Evolutionary conservation across 2,888 invertebrate species (phyloP).

Genomic region (Hecatera dysodea): DNA sequence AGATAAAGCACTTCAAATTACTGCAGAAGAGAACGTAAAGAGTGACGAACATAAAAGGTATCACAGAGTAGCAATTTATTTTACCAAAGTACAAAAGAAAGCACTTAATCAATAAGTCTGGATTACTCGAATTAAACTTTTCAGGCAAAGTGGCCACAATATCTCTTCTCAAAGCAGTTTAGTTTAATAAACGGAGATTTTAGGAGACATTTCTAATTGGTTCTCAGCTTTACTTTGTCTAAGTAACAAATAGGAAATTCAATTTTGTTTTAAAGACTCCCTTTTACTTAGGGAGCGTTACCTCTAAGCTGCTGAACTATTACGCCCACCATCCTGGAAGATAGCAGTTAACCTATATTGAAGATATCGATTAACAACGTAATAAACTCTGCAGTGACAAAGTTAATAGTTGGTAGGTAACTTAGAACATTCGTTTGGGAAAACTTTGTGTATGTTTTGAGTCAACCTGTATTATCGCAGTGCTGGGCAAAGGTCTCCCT

Average conservation of each 20-base stretch:
- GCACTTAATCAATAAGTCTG: conserved; percentile 54
- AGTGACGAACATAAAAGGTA: conserved; percentile 41
- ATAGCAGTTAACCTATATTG: background rate
- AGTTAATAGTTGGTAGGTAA: background rate
- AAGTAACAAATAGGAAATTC: conserved; percentile 17
- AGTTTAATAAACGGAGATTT: conserved; percentile 38
- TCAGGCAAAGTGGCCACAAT: conserved; percentile 32
- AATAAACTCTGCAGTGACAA: background rate
- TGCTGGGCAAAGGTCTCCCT: no score
- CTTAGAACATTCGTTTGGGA: background rate
- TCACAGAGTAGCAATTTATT: conserved; percentile 47
- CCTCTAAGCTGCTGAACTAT: background rate
- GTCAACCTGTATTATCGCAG: no score
- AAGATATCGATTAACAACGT: background rate
- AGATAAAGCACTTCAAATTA: conserved; percentile 34
- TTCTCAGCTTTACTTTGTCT: conserved; percentile 3
- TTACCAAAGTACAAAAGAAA: conserved; percentile 51
- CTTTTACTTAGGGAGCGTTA: no score
- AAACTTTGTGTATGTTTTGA: background rate
- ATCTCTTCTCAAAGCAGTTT: conserved; percentile 40
- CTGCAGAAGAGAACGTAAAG: conserved; percentile 26
- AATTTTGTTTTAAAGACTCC: background rate
- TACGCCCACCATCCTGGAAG: background rate
- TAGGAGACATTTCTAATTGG: conserved; percentile 24
- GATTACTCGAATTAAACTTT: conserved; percentile 49